Conservation (phyloP, 2,113 vertebrate genomes). For the Beaufortia kweichowensis region DNA sequence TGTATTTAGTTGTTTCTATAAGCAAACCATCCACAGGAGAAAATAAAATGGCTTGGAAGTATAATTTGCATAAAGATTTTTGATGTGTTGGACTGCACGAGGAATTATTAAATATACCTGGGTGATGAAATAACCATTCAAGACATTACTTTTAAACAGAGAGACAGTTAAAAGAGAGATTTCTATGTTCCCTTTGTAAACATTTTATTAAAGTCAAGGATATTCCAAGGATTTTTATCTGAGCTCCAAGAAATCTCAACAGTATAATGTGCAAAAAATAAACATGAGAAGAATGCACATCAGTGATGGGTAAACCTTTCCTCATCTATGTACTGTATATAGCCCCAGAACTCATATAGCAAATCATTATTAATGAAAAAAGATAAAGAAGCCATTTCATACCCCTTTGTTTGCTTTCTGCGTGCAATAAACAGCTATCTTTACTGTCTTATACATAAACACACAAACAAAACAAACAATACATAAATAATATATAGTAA, state of each 20-base stretch:
- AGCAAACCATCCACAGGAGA: background rate
- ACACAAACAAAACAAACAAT: background rate
- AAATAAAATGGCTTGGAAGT: background rate
- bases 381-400: background rate
- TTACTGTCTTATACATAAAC: background rate
- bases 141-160: background rate
- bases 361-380: too few relatives aligned
- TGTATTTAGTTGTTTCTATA: constrained; percentile 1
- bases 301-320: background rate
- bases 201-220: background rate
- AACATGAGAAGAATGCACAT: background rate
- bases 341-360: background rate
- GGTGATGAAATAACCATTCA: background rate
- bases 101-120: background rate
- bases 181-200: background rate
- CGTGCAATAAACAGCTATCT: background rate
- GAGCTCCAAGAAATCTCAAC: too few relatives aligned
- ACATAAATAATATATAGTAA: constrained; percentile 7
- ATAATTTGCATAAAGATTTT: background rate
- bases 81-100: background rate
- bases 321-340: background rate
- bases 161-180: background rate
- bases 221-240: background rate
- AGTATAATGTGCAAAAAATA: background rate
- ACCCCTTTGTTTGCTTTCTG: background rate